Percentiles rank a stretch among this genome's conserved stretches.
phyloP scores from a whole-genome alignment of 2,888 invertebrate genomes.

The Salticus scenicus region DNA sequence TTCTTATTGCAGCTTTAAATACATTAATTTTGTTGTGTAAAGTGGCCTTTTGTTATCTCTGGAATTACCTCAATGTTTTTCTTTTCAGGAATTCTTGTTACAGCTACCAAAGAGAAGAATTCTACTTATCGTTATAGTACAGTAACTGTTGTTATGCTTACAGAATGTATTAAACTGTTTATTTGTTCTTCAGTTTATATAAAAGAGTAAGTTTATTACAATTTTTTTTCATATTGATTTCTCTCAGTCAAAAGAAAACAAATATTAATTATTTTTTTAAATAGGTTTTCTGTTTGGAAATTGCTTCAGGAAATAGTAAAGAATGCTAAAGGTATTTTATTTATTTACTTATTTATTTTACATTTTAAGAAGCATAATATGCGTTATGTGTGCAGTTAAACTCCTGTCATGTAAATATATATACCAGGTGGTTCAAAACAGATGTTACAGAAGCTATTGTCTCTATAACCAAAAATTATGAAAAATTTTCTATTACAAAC shows the following conservation, averaged over 20 bases:
- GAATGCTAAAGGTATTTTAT: conserved; percentile 56
- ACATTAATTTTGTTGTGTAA: no score
- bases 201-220: conserved; percentile 73
- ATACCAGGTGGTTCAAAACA: no score
- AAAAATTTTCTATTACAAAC: no score
- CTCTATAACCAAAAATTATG: no score
- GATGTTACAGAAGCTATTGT: no score
- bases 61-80: neutral
- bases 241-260: no score
- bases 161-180: conserved; percentile 89
- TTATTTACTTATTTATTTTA: conserved; percentile 34
- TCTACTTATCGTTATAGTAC: conserved; percentile 91
- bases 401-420: no score
- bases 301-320: conserved; percentile 71
- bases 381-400: no score
- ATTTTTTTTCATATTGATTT: no score
- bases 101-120: conserved; percentile 88
- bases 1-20: no score
- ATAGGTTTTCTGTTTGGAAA: conserved; percentile 59
- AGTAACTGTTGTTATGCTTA: conserved; percentile 87
- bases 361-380: no score
- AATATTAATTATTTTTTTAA: conserved; percentile 7
- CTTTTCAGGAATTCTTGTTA: conserved; percentile 88
- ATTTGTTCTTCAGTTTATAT: conserved; percentile 82
- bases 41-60: no score